Evolutionary conservation across 2,797 vertebrate species (phyloP), one percentile per base, ranked within the genome.

Genomic region (Halcyon chelicuti): DNA sequence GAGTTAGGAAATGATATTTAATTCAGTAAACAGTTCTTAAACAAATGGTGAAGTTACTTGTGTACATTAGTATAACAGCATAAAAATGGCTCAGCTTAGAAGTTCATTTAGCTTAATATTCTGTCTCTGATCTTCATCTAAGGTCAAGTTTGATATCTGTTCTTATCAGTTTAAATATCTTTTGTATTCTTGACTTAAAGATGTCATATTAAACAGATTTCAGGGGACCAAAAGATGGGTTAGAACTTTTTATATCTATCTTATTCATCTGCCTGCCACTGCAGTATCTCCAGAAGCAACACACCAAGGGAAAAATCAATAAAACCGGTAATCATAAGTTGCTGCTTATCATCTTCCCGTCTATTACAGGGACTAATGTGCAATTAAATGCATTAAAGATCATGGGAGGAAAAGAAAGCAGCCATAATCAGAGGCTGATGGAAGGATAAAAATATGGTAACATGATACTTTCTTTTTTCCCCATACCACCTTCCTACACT

Each of bases 341-440:
- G 84, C 91, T 94, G 94, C 77, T 94, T 96, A 89, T 87, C 81
- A 62, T 90, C 86, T 94, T 95, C 87, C 55, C 3, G 1, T 79
- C 74, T 79, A 89, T 87, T 67, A 79, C 39, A 79, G 58, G 87
- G 47, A 39, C 77, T 97, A 94, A 87, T 85, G 93, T 93, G 63
- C 94, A 94, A 89, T 94, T 87, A 94, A 89, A 80, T 73, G 77
- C 86, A 87, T 96, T 93, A 85, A 93, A 79, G 78, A 66, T 82
- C 74, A 68, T 4, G 31, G 39, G 9, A 35, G 35, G 49, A 18
- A 10, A 73, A 88, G 74, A 90, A 91, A 83, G 68, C 51, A 93
- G 46, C 67, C 22, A 23, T 70, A 91, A 89, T 86, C 62, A 78
- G 71, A 93, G 71, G 80, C 47, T 26, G 20, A 62, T 86, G 71